Percentiles rank a stretch among this genome's conserved stretches.
phyloP scores from a whole-genome alignment of 1,140 invertebrate species.

The Drosophila ambigua region DNA sequence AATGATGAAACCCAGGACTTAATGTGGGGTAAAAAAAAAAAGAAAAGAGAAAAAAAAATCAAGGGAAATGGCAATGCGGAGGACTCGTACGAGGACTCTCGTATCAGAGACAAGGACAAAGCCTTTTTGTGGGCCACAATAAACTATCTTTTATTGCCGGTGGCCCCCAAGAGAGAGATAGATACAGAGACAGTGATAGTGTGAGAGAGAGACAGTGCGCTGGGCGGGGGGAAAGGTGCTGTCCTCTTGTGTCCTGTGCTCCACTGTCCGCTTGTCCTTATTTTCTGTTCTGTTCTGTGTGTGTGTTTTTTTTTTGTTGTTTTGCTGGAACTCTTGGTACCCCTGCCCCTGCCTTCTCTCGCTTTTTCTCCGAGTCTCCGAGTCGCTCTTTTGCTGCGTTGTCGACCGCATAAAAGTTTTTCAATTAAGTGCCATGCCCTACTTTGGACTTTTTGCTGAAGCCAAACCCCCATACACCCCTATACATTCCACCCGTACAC shows the following conservation, averaged over 20 bases:
- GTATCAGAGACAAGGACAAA: constrained; percentile 43
- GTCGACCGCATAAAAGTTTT: constrained; percentile 75
- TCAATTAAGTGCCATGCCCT: constrained; percentile 75
- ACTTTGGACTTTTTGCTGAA: constrained; percentile 65
- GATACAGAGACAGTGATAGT: not conserved
- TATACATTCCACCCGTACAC: not conserved
- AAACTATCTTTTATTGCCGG: constrained; percentile 68
- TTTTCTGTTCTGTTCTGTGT: constrained; percentile 12
- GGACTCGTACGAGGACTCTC: constrained; percentile 2
- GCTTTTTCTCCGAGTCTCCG: not conserved
- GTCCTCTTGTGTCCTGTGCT: constrained; percentile 1
- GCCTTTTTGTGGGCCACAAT: constrained; percentile 54
- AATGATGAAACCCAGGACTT: constrained; percentile 42
- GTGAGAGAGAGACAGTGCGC: not conserved
- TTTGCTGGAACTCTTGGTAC: no score
- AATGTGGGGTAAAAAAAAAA: constrained; percentile 40
- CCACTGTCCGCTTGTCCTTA: constrained; percentile 18
- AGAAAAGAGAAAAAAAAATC: constrained; percentile 5
- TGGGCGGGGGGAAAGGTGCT: constrained; percentile 19
- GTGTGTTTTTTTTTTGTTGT: not conserved
- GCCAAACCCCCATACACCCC: constrained; percentile 13
- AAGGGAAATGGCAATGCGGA: constrained; percentile 11
- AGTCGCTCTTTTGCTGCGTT: constrained; percentile 51
- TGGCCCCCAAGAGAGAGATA: not conserved
- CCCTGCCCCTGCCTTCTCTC: not conserved